phyloP scores from a whole-genome alignment of 2,888 invertebrate genomes.

The Cinara cedri region DNA sequence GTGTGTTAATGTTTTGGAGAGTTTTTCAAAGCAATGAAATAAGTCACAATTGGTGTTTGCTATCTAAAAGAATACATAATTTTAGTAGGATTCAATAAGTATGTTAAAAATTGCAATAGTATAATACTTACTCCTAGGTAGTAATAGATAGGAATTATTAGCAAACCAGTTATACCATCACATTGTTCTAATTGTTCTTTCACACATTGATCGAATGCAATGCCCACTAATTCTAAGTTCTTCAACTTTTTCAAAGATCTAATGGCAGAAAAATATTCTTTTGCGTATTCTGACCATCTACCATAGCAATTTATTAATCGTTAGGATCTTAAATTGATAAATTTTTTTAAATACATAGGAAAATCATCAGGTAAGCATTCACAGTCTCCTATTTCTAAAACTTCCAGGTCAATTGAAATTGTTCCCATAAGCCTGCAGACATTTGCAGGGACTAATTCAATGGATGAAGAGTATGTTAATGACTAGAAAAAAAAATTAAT shows the following conservation, averaged over 20 bases:
- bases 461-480: slow-evolving; percentile 65
- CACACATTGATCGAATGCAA: slow-evolving; percentile 80
- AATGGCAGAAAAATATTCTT: slow-evolving; percentile 71
- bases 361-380: slow-evolving; percentile 73
- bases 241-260: slow-evolving; percentile 70
- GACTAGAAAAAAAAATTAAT: slow-evolving; percentile 62
- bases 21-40: slow-evolving; percentile 70
- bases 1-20: slow-evolving; percentile 73
- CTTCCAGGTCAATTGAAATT: slow-evolving; percentile 72
- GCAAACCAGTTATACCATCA: slow-evolving; percentile 71
- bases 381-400: slow-evolving; percentile 83
- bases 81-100: neutral
- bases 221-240: slow-evolving; percentile 80
- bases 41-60: slow-evolving; percentile 82
- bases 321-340: slow-evolving; percentile 72
- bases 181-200: slow-evolving; percentile 76
- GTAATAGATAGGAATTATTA: slow-evolving; percentile 84
- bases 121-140: slow-evolving; percentile 70
- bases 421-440: slow-evolving; percentile 64
- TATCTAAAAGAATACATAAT: slow-evolving; percentile 64
- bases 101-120: neutral
- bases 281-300: slow-evolving; percentile 66
- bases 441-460: slow-evolving; percentile 63
- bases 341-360: slow-evolving; percentile 69
- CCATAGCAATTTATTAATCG: slow-evolving; percentile 78